These are phyloP conservation scores for Antheraea assamensis DNA, from an alignment of 2,888 invertebrate species.

Conservation along the genomic window DNA sequence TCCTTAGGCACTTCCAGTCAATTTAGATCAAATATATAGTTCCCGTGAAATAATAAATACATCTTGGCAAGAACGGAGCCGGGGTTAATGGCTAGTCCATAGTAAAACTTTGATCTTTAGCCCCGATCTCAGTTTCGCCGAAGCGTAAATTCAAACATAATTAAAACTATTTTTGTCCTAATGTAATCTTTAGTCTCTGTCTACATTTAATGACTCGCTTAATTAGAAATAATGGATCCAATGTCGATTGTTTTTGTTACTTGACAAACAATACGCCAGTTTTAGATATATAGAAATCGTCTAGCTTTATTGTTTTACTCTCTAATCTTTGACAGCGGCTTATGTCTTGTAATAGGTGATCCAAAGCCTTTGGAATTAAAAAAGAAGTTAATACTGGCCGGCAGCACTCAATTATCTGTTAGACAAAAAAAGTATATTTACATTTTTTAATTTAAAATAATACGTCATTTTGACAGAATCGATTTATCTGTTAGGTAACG, in stretches of 20 bases:
- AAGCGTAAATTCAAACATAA: neutral
- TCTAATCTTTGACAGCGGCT: too few species aligned
- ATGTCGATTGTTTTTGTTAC: neutral
- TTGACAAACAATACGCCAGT: neutral
- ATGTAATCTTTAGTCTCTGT: neutral
- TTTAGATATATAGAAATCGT: neutral
- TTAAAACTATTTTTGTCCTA: slow-evolving; percentile 10
- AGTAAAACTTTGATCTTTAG: neutral
- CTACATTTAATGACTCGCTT: neutral
- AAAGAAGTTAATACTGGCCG: too few species aligned
- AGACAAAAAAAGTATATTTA: too few species aligned
- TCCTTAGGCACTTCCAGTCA: too few species aligned
- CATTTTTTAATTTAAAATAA: too few species aligned
- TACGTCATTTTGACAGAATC: too few species aligned
- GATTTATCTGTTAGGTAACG: too few species aligned
- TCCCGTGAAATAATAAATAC: neutral
- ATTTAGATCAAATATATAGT: too few species aligned
- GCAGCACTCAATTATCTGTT: too few species aligned
- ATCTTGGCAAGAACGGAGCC: neutral
- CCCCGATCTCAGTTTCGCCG: neutral
- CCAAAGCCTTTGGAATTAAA: too few species aligned
- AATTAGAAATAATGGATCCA: neutral
- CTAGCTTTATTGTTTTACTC: too few species aligned
- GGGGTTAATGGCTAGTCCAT: neutral
- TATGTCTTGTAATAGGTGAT: too few species aligned